A percentile compares a stretch with the other conserved stretches of the same genome.
Evolutionary conservation across 2,113 vertebrate species (phyloP).

Genomic region (Eptatretus burgeri): DNA sequence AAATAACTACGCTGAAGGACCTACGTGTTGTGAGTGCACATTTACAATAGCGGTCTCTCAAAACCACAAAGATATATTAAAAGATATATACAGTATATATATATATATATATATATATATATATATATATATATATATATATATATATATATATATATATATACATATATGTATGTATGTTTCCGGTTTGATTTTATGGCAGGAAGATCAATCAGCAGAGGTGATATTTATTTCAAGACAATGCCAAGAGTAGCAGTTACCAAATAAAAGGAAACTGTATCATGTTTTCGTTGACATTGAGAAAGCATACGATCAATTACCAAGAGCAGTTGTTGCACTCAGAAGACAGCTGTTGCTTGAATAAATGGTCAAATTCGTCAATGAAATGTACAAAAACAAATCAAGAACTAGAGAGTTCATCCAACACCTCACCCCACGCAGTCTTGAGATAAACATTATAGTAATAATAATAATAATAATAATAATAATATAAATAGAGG

Average conservation of each 20-base stretch:
- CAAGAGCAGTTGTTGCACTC: neutral
- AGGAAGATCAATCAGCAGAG: neutral
- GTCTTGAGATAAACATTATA: too few relatives aligned
- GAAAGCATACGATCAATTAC: neutral
- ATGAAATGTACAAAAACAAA: too few relatives aligned
- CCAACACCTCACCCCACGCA: too few relatives aligned
- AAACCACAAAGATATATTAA: too few relatives aligned
- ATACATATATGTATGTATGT: neutral
- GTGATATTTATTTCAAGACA: neutral
- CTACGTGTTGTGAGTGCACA: too few relatives aligned
- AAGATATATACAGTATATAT: too few relatives aligned
- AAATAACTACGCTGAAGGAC: too few relatives aligned
- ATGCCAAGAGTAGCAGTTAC: neutral
- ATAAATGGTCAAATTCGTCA: neutral
- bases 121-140: neutral
- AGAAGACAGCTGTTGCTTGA: neutral
- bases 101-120: neutral
- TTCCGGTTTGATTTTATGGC: neutral
- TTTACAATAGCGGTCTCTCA: too few relatives aligned
- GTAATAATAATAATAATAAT: too few relatives aligned
- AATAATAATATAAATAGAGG: too few relatives aligned
- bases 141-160: neutral
- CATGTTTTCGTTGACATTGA: neutral
- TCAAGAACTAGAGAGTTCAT: too few relatives aligned
- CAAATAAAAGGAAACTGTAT: neutral